Evolutionary conservation across 2,113 vertebrate species (phyloP), one percentile per base, ranked within the genome.

Genomic region (Trogon surrucura): DNA sequence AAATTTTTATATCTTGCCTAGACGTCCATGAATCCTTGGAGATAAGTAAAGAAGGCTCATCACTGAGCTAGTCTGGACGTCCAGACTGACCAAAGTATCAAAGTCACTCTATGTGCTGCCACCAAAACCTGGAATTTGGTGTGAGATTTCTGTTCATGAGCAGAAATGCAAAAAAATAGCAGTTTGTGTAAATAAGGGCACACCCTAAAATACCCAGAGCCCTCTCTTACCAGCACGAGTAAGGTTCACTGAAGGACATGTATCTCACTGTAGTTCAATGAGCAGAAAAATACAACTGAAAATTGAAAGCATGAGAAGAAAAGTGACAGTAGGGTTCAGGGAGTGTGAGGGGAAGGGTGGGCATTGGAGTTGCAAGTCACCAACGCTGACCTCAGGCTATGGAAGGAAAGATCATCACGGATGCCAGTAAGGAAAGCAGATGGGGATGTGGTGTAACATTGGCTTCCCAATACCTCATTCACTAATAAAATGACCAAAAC

Each of bases 401-500:
- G 38, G n/a, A 79, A 89, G 22, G 34, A 87, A 87, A 85, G 47
- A 44, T 93, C 30, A 50, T 60, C 56, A 41, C 17, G 32, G 32
- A 84, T 93, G 67, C 57, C 60, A 83, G 79, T 74, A 91, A 85
- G 19, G 21, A 88, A 74, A 95, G 60, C 75, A 88, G 85, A 91
- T 51, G 88, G 64, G 36, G 51, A 83, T 90, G 69, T 93, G 88
- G 32, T 2, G 8, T 66, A 83, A 44, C 30, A 41, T 2, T 69
- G 51, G 9, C 94, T 91, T 89, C 57, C 85, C 41, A 66, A 70
- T 71, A 62, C 30, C 74, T 93, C 88, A 78, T 8, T 66, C 62
- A 83, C 74, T 82, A 94, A 97, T 88, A 66, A 88, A 88, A 91
- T 96, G 51, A 93, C 85, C 48, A 73, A 74, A 48, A 51, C 6